A percentile compares a stretch with the other conserved stretches of the same genome.
These are phyloP conservation scores for Crossaster papposus DNA, from an alignment of 53 echinoderm and acorn worm species.

Conservation along the genomic window DNA sequence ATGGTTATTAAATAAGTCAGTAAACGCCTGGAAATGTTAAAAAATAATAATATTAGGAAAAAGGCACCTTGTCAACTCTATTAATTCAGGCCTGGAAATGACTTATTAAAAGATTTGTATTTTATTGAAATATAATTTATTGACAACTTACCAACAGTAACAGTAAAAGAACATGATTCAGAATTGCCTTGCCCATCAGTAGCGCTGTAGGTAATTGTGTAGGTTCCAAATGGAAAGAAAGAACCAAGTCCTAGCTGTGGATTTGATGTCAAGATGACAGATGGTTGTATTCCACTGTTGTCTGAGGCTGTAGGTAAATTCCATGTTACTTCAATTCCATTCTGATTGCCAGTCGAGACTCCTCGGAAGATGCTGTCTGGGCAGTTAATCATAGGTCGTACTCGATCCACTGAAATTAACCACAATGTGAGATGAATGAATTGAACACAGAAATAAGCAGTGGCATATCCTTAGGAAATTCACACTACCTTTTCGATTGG, in stretches of 20 bases:
- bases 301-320: neutral
- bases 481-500: neutral
- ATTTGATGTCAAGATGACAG: slow-evolving; percentile 30
- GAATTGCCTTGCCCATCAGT: slow-evolving; percentile 11
- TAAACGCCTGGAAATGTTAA: neutral
- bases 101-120: neutral
- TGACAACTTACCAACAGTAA: slow-evolving; percentile 27
- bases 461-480: neutral
- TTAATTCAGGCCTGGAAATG: no score
- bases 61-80: no score
- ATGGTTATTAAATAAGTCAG: neutral
- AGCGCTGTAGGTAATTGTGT: slow-evolving; percentile 21
- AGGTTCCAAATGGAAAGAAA: slow-evolving; percentile 24
- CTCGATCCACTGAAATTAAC: slow-evolving; percentile 28
- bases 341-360: slow-evolving; percentile 23
- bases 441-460: neutral
- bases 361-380: slow-evolving; percentile 15
- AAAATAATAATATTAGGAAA: no score
- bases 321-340: neutral
- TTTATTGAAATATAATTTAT: neutral
- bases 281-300: neutral
- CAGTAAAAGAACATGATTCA: neutral
- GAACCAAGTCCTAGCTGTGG: slow-evolving; percentile 3
- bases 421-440: neutral
- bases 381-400: slow-evolving; percentile 51